phyloP scores from a whole-genome alignment of 2,113 vertebrate species.

The Anthoscopus minutus region DNA sequence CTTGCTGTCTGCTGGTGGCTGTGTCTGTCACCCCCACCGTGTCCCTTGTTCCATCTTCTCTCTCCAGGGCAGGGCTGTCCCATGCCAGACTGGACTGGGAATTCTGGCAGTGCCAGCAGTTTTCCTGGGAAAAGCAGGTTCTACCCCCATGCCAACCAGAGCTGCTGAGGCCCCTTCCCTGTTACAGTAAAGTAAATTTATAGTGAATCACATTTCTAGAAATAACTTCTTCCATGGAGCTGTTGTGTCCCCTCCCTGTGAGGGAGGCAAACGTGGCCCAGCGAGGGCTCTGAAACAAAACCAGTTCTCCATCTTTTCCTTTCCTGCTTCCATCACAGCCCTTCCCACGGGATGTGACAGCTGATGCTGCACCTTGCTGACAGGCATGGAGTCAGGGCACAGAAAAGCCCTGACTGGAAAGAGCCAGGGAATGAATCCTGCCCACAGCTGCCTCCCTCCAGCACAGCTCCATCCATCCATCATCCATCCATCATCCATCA shows the following conservation, averaged over 20 bases:
- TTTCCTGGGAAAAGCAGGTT: background rate
- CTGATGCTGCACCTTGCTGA: background rate
- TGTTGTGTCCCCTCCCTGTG: background rate
- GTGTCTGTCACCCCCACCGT: background rate
- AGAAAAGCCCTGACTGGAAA: too few species aligned
- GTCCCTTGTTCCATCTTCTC: background rate
- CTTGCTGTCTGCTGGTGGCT: background rate
- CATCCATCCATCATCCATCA: background rate
- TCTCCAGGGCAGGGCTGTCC: background rate
- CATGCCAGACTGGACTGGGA: background rate
- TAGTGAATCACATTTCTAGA: background rate
- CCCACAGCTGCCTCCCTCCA: background rate
- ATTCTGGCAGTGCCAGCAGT: background rate
- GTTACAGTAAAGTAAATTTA: background rate
- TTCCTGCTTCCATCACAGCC: conserved; percentile 23
- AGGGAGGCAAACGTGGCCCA: background rate
- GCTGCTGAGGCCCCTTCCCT: background rate
- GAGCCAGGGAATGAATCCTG: background rate
- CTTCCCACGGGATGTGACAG: background rate
- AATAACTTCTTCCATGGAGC: background rate
- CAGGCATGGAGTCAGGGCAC: background rate
- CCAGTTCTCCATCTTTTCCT: conserved; percentile 3
- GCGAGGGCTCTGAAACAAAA: conserved; percentile 1
- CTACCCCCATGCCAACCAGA: background rate
- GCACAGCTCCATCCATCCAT: background rate